A percentile compares a stretch with the other conserved stretches of the same genome.
Conservation (phyloP, 2,113 vertebrate species). For the cat (Felis catus) region F.catus_Fca126_mat1.0 CM031425.1:49376501-49377000, state of each 20-base stretch:
- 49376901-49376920: not conserved
- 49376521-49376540: not conserved
- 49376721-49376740: not conserved
- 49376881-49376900: not conserved
- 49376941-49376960: not conserved
- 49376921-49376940: fast-evolving
- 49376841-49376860: not conserved
- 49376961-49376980: not conserved
- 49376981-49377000: not conserved
- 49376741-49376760: not conserved
- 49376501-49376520: not conserved
- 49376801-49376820: not conserved
- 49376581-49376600: too few species aligned
- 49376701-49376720: not conserved
- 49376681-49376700: not conserved
- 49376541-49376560: not conserved
- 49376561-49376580: not conserved
- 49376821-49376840: not conserved
- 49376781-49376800: not conserved
- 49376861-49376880: not conserved
- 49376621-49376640: not conserved
- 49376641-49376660: not conserved
- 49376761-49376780: fast-evolving
- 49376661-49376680: too few species aligned
- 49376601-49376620: not conserved